These are phyloP conservation scores for Mesaphorura yosii DNA, from an alignment of 1,140 invertebrate species.

Conservation along the genomic window DNA sequence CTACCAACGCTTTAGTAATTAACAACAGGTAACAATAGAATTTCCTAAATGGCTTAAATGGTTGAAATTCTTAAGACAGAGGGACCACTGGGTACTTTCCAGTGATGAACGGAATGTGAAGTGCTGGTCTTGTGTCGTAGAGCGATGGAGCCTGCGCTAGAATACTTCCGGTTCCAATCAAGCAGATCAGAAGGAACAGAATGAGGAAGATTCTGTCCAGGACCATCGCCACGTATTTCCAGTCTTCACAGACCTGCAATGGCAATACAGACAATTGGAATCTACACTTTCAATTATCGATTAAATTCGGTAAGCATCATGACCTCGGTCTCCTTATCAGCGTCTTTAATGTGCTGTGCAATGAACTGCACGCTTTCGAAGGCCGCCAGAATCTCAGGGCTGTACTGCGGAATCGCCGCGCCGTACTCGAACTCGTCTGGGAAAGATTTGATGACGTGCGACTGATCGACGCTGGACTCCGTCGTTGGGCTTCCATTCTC, in stretches of 20 bases:
- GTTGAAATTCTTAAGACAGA: too few species aligned
- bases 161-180: constrained; percentile 79
- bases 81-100: too few species aligned
- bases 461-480: constrained; percentile 31
- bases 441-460: constrained; percentile 30
- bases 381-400: constrained; percentile 76
- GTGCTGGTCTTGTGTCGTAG: constrained; percentile 79
- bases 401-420: too few species aligned
- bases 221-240: constrained; percentile 99
- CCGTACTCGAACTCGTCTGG: constrained; percentile 29
- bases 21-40: too few species aligned
- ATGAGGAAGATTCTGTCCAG: constrained; percentile 90
- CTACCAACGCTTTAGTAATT: too few species aligned
- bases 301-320: too few species aligned
- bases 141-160: constrained; percentile 91
- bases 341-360: constrained; percentile 91
- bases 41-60: too few species aligned
- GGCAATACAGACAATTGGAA: constrained; percentile 29
- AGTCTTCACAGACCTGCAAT: constrained; percentile 80
- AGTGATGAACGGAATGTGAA: too few species aligned
- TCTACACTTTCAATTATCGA: too few species aligned
- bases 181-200: constrained; percentile 90
- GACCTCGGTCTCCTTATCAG: constrained; percentile 88
- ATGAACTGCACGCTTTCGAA: constrained; percentile 90
- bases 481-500: constrained; percentile 30